A percentile compares a stretch with the other conserved stretches of the same genome.
Conservation (phyloP, 2,888 invertebrate species). For the Parnassius apollo region DNA sequence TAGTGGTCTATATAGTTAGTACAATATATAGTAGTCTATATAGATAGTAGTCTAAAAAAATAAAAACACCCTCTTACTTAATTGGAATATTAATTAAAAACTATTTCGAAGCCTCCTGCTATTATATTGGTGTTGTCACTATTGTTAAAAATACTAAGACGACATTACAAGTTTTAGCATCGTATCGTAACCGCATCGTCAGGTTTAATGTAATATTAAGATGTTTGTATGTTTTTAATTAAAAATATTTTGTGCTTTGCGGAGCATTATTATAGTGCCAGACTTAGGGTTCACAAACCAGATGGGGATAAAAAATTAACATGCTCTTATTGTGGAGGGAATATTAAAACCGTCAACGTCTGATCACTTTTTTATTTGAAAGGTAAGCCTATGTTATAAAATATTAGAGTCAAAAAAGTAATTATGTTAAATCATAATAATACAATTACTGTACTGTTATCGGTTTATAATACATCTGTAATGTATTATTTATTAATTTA, state of each 20-base stretch:
- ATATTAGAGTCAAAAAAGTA: no score
- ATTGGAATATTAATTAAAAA: no score
- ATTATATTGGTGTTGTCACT: no score
- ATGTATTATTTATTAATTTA: no score
- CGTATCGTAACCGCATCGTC: not conserved
- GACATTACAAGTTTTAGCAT: not conserved
- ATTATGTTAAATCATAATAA: no score
- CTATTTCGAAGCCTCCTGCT: not conserved
- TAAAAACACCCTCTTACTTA: no score
- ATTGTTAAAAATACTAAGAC: no score
- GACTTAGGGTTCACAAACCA: constrained; percentile 25
- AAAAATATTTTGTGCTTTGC: constrained; percentile 28
- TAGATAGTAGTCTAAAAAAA: no score
- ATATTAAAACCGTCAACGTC: constrained; percentile 24
- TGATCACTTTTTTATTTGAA: constrained; percentile 15
- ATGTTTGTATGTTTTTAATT: constrained; percentile 33
- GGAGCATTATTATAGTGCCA: constrained; percentile 27
- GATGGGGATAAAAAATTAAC: constrained; percentile 11
- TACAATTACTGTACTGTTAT: no score
- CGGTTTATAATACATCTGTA: no score
- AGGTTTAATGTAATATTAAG: not conserved
- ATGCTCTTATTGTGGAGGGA: constrained; percentile 10
- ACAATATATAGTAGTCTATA: no score
- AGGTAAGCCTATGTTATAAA: not conserved
- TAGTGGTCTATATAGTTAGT: no score